Conservation (phyloP, 2,888 invertebrate genomes). For the Andrena flavipes region DNA sequence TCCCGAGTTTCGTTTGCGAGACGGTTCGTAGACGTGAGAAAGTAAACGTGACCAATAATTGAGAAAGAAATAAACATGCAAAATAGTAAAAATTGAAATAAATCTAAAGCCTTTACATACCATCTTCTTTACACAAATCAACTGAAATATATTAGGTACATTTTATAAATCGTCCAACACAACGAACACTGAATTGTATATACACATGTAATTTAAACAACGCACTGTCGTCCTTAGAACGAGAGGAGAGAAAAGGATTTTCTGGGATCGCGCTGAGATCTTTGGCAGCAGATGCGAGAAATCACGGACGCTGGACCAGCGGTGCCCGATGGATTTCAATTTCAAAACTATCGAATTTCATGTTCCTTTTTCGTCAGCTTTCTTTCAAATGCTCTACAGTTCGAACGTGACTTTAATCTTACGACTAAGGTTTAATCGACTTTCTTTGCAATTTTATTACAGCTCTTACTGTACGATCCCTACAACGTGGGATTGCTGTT, state of each 20-base stretch:
- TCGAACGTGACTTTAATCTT: no score
- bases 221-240: background rate
- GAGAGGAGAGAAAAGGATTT: background rate
- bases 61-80: constrained; percentile 78
- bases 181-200: constrained; percentile 47
- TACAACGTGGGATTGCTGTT: no score
- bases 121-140: constrained; percentile 83
- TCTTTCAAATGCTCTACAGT: no score
- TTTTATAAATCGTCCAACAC: constrained; percentile 77
- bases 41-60: constrained; percentile 65
- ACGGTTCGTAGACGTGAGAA: constrained; percentile 47
- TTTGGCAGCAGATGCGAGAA: constrained; percentile 73
- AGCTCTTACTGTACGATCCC: no score
- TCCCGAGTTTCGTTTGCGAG: background rate
- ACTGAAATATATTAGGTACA: constrained; percentile 82
- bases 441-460: no score
- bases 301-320: background rate
- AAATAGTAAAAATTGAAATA: constrained; percentile 77
- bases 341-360: background rate
- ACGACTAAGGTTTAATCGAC: no score
- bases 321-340: background rate
- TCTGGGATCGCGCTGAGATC: constrained; percentile 20
- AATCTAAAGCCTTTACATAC: constrained; percentile 82
- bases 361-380: no score
- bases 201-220: constrained; percentile 37